Evolutionary conservation across 2,888 invertebrate genomes (phyloP).

Genomic region (Smittia aterrima): DNA sequence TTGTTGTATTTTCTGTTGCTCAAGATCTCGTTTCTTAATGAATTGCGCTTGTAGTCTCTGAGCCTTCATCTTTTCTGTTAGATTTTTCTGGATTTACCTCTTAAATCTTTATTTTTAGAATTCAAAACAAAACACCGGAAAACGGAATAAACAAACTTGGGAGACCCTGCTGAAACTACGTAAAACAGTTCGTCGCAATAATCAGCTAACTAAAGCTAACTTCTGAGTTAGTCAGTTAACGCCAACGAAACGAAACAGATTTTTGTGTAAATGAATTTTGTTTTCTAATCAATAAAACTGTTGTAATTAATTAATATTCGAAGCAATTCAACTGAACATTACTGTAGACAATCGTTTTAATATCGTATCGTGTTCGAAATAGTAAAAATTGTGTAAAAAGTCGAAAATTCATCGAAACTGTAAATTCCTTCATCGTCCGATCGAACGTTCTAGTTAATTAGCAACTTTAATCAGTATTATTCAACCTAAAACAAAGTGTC

Average conservation of each 20-base stretch:
- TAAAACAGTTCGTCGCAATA: neutral
- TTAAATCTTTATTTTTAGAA: no score
- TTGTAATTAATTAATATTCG: neutral
- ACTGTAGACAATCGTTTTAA: neutral
- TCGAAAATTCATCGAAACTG: conserved; percentile 1
- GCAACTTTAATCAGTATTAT: conserved; percentile 34
- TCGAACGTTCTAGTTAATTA: neutral
- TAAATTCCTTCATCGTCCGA: neutral
- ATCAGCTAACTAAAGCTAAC: no score
- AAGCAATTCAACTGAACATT: neutral
- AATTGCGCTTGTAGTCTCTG: conserved; percentile 48
- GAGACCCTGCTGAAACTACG: neutral
- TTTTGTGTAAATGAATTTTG: neutral
- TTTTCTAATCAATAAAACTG: neutral
- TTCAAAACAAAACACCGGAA: neutral
- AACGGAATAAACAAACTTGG: neutral
- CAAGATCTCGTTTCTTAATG: conserved; percentile 50
- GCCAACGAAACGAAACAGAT: neutral
- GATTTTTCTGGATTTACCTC: neutral
- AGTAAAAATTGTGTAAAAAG: neutral
- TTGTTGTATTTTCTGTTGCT: conserved; percentile 49
- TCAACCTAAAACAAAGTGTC: neutral
- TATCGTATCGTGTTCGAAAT: neutral
- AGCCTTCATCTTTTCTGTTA: conserved; percentile 27
- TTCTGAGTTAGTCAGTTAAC: neutral